Base-by-base conservation (phyloP, 2,888 invertebrate species). In the Caenorhabditis sulstoni region DNA sequence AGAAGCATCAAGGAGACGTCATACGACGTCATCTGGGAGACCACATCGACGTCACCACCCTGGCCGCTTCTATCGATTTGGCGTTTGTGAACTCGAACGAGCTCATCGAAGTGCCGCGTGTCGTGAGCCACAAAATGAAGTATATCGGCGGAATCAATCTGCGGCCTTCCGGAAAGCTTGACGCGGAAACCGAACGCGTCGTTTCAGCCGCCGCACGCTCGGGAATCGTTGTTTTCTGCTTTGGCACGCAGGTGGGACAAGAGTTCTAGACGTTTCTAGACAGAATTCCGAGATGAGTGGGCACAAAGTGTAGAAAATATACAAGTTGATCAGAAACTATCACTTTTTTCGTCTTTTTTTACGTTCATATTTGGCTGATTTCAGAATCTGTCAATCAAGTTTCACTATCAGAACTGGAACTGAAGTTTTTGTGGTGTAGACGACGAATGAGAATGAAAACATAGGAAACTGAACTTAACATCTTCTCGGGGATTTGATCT, bases 1-100 rank as follows among this genome's bases (percentile, higher is more conserved):
- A 49, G 7, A n/a, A 47, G 11, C 7, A 16, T 1, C 58, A 62
- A 59, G 12, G 9, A 0, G 45, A 44, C 7, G 14, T 62, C 3
- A 62, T 79, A 39, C 57, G 47, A 12, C 57, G 64, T 39, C 55
- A 73, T 39, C 44, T 73, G 16, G 67, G 67, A 2, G 8, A 29
- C 1, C 29, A 62, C 1, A 20, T 74, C 5, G 37, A 68, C 7
- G 3, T 57, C 3, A 16, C 45, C 0, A n/a, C 39, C 12, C n/a
- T 74, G 3, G 7, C 49, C 3, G 41, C 53, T 39, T 53, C 67
- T 0, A 45, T 67, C 35, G 75, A 77, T 57, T 11, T 81, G 20
- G 39, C 78, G 11, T 87, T 87, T 22, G 35, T 87, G 23, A 87
- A 87, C 52, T 81, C 85, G 20, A 74, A 88, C 59, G 87, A 87